These are phyloP conservation scores for Acrocephalus kingi DNA, from an alignment of 2,113 vertebrate species.

Conservation along the genomic window DNA sequence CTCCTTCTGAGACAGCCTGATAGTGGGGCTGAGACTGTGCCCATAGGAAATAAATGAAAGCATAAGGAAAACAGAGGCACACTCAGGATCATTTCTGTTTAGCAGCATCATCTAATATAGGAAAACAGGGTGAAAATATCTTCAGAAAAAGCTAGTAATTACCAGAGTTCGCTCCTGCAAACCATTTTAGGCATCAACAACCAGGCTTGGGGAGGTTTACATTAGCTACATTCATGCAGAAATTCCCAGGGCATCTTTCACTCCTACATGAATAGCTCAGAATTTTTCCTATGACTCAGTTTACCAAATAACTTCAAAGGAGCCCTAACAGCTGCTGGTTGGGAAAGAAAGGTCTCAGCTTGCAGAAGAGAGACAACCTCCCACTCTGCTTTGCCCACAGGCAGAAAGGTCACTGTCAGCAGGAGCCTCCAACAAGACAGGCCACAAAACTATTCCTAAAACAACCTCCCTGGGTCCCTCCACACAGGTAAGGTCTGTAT, in stretches of 20 bases:
- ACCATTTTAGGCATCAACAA: neutral
- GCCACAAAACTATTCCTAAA: neutral
- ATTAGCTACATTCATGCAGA: neutral
- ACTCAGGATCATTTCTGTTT: neutral
- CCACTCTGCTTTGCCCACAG: rapidly evolving
- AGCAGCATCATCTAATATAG: neutral
- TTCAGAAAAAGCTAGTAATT: neutral
- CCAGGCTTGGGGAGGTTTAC: neutral
- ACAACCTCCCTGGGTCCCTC: neutral
- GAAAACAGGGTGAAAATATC: neutral
- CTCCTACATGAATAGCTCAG: neutral
- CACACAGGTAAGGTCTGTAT: neutral
- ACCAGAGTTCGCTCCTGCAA: neutral
- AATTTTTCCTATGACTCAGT: slow-evolving; percentile 14
- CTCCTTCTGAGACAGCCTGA: neutral
- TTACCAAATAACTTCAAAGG: slow-evolving; percentile 30
- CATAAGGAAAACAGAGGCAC: neutral
- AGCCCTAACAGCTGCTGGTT: neutral
- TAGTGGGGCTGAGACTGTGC: neutral
- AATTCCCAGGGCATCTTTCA: neutral
- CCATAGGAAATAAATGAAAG: neutral
- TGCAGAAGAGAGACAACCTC: neutral
- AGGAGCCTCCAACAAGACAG: neutral
- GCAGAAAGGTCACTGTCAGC: neutral
- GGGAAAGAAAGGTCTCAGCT: neutral